Conservation (phyloP, 2,113 vertebrate genomes). For the Vombatus ursinus region DNA sequence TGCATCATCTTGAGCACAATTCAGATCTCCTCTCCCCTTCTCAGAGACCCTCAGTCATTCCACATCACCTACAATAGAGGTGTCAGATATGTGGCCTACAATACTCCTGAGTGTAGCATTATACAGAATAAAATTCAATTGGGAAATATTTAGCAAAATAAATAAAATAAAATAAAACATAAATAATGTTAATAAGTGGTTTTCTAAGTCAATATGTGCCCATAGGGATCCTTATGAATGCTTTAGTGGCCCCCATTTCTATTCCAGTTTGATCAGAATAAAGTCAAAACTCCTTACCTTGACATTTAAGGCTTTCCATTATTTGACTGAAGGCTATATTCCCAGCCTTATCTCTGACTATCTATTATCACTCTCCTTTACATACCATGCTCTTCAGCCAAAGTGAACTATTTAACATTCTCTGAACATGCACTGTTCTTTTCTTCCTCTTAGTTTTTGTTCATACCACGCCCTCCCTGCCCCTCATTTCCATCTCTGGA, state of each 20-base stretch:
- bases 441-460: not conserved
- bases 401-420: not conserved
- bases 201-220: too few relatives aligned
- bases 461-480: too few relatives aligned
- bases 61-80: not conserved
- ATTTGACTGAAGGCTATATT: not conserved
- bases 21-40: not conserved
- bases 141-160: too few relatives aligned
- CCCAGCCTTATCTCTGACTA: not conserved
- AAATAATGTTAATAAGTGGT: too few relatives aligned
- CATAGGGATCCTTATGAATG: too few relatives aligned
- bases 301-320: not conserved
- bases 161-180: too few relatives aligned
- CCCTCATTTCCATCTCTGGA: not conserved
- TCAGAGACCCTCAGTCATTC: not conserved
- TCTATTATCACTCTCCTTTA: not conserved
- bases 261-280: too few relatives aligned
- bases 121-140: too few relatives aligned
- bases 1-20: not conserved
- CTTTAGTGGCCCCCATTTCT: too few relatives aligned
- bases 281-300: too few relatives aligned
- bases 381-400: not conserved
- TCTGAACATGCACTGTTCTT: not conserved
- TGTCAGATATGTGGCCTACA: too few relatives aligned
- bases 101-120: too few relatives aligned